Percentiles rank a stretch among this genome's conserved stretches.
Evolutionary conservation across 1,140 invertebrate species (phyloP).

Genomic region (Agrypnia vestita): DNA sequence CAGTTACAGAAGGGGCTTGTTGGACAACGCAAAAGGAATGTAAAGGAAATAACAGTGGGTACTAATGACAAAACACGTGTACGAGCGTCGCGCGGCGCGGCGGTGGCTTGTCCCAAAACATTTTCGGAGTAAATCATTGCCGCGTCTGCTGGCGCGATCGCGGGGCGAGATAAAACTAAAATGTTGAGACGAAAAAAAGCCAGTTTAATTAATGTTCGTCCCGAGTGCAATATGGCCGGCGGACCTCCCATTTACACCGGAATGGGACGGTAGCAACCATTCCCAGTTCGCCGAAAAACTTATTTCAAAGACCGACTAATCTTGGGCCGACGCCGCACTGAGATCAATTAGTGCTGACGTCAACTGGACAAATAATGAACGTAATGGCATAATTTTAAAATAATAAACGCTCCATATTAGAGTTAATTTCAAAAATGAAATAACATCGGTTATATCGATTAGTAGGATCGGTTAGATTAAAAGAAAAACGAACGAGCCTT

Average conservation of each 20-base stretch:
- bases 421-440: too few relatives aligned
- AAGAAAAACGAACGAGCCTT: too few relatives aligned
- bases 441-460: too few relatives aligned
- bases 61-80: conserved; percentile 11
- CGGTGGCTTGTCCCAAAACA: conserved; percentile 1
- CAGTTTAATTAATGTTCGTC: conserved; percentile 11
- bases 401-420: too few relatives aligned
- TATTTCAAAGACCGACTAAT: conserved; percentile 32
- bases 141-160: background rate
- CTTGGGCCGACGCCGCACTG: background rate
- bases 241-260: conserved; percentile 30
- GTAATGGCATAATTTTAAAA: too few relatives aligned
- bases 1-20: background rate
- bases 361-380: too few relatives aligned
- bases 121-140: conserved; percentile 41
- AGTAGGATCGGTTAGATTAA: too few relatives aligned
- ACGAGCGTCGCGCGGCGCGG: background rate
- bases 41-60: background rate
- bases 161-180: conserved; percentile 35
- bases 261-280: conserved; percentile 13
- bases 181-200: conserved; percentile 28
- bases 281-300: conserved; percentile 31
- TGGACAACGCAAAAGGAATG: background rate
- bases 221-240: conserved; percentile 25
- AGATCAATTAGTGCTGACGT: too few relatives aligned